Conservation (phyloP, 1,140 invertebrate genomes). For the Drosophila kurseongensis region DNA sequence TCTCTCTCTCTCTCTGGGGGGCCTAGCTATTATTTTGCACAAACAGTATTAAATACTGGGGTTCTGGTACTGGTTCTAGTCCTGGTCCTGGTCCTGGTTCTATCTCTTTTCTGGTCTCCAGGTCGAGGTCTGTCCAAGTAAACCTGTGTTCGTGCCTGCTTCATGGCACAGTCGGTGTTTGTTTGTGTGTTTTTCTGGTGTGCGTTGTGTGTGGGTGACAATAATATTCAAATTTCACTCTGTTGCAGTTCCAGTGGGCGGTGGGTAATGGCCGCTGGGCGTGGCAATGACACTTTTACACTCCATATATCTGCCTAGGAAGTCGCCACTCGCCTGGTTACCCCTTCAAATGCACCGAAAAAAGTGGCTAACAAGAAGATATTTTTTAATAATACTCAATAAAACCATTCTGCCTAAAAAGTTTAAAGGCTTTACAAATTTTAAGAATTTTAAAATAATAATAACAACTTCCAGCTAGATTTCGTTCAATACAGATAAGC, state of each 20-base stretch:
- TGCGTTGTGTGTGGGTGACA: conserved; percentile 57
- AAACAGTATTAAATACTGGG: conserved; percentile 79
- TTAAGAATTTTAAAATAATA: too few species aligned
- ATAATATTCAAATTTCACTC: conserved; percentile 80
- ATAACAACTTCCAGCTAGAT: too few species aligned
- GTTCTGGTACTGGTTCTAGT: conserved; percentile 11
- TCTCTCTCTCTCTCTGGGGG: conserved; percentile 24
- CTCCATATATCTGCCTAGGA: conserved; percentile 66
- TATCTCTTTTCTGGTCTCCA: conserved; percentile 37
- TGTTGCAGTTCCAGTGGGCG: conserved; percentile 33
- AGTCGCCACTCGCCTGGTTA: conserved; percentile 49
- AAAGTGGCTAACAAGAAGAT: neutral
- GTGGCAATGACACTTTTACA: conserved; percentile 68
- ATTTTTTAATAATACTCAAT: too few species aligned
- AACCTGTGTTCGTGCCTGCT: conserved; percentile 44
- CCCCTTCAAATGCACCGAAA: conserved; percentile 18
- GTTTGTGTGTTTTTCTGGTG: conserved; percentile 11
- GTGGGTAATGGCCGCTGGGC: conserved; percentile 49
- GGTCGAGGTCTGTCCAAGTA: conserved; percentile 47
- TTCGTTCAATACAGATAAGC: too few species aligned
- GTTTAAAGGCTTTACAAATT: too few species aligned
- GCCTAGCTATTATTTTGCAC: conserved; percentile 71
- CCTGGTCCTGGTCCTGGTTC: neutral
- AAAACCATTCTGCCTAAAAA: too few species aligned
- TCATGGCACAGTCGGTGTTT: conserved; percentile 16